Evolutionary conservation across 2,888 invertebrate genomes (phyloP), one percentile per base, ranked within the genome.

Genomic region (Brenthis hecate): DNA sequence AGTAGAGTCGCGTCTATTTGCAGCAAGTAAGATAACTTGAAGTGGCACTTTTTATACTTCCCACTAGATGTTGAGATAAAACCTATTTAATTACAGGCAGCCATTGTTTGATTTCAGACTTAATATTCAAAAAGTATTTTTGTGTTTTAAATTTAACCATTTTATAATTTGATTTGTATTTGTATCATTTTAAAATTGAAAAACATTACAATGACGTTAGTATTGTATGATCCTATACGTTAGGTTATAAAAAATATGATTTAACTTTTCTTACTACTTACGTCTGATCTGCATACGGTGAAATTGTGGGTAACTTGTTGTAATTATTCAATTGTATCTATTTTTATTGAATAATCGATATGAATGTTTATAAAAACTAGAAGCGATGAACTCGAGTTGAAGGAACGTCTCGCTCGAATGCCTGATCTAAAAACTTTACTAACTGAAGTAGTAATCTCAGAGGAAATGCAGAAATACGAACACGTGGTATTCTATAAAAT

Each of bases 371-470:
- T 85, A 86, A 87, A 86, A 85, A 84, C 82, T n/a, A 79, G 82
- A 88, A 85, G 78, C 89, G 85, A 84, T 87, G 90, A 88, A 89
- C 90, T 76, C 77, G 81, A 85, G 89, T 89, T 91, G 89, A 91
- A 91, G 81, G 90, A 87, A 91, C 92, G 91, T 88, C 80, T 75
- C 91, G 91, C 89, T 86, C 74, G 82, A 85, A 72, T 85, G 85
- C 72, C 73, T 85, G 83, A 85, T 85, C 80, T 80, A 58, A 58
- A 60, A 60, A n/a, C 60, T 60, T 60, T 50, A 13, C 60, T 60
- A 28, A 48, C 60, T 60, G 32, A 48, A 50, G 50, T 50, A 48
- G 28, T 50, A 50, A 28, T 50, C 60, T 50, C n/a, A 58, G 28
- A 60, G 50, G 50, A 60, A 60, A 50, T 60, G 50, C 60, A 60